These are phyloP conservation scores for Meloidogyne chitwoodi DNA, from an alignment of 1,140 invertebrate genomes.

Conservation along the genomic window DNA sequence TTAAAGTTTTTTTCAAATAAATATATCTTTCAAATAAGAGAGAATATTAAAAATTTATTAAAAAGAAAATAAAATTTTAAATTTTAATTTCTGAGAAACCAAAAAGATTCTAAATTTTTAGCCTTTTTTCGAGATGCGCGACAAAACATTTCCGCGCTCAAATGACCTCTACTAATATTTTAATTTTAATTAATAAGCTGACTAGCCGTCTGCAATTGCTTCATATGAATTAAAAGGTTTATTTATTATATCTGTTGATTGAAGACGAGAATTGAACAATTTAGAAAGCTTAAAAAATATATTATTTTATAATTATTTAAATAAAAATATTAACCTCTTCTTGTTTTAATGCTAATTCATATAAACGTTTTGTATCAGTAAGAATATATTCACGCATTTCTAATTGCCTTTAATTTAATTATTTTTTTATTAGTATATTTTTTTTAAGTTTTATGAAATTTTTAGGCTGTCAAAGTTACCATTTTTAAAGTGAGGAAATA, in stretches of 20 bases:
- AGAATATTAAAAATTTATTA: too few relatives aligned
- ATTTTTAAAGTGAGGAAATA: too few relatives aligned
- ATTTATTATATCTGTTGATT: neutral
- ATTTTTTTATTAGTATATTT: neutral
- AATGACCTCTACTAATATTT: too few relatives aligned
- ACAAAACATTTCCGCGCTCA: too few relatives aligned
- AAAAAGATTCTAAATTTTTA: too few relatives aligned
- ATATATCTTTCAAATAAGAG: too few relatives aligned
- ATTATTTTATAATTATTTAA: neutral
- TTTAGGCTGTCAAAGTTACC: too few relatives aligned
- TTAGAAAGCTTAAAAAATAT: conserved; percentile 19
- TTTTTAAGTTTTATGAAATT: neutral
- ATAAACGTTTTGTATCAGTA: conserved; percentile 66
- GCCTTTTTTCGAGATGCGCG: too few relatives aligned
- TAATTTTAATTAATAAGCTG: neutral
- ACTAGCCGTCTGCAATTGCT: neutral
- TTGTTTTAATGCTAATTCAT: conserved; percentile 39
- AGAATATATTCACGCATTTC: conserved; percentile 74
- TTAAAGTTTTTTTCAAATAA: too few relatives aligned
- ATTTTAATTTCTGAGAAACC: too few relatives aligned
- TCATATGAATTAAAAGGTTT: neutral
- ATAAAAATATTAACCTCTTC: conserved; percentile 25
- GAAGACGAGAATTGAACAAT: neutral
- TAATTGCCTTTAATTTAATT: conserved; percentile 64
- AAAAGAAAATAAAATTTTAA: too few relatives aligned